Evolutionary conservation across 2,888 invertebrate genomes (phyloP), one percentile per base, ranked within the genome.

Genomic region (Drosophila percnosoma): DNA sequence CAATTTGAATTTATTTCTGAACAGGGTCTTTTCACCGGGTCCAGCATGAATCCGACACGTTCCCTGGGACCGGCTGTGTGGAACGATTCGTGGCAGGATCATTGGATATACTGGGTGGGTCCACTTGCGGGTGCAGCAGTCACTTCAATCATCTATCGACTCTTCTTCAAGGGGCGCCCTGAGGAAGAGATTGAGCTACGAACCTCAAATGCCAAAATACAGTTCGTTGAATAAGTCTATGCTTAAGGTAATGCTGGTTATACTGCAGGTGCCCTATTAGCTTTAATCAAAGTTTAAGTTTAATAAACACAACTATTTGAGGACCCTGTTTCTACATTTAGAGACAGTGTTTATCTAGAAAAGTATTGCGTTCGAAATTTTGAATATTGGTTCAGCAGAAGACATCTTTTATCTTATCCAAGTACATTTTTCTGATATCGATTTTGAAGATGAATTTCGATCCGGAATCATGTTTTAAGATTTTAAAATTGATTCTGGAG

Each of bases 51-150:
- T 88, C 96, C 96, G 0, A 96, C 95, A 0, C 94, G 96, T 65
- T 94, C 95, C 1, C 93, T 97, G 27, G 97, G 94, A 0, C 96
- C 97, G 0, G 96, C 96, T 0, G 76, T 96, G 0, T 95, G 95
- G 94, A 95, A 95, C 34, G 94, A 94, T 7, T 93, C 94, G 21
- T 97, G 96, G 96, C 76, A 92, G 0, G 82, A 94, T 49, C 96
- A 96, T 73, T 97, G 96, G 96, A 79, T 96, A 0, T 96, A 95
- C 85, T 96, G 96, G 96, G 92, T 94, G 10, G 96, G 95, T 51
- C 96, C 96, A 0, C 62, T 94, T 24, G 73, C 83, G 0, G 94
- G 94, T 2, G 92, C 93, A 0, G 59, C 93, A 0, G 57, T 94
- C 2, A 91, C 92, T 0, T 86, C 94, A 2, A 34, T 93, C 0